A percentile compares a stretch with the other conserved stretches of the same genome.
Evolutionary conservation across 2,113 vertebrate species (phyloP).

Genomic region (Xyrauchen texanus): DNA sequence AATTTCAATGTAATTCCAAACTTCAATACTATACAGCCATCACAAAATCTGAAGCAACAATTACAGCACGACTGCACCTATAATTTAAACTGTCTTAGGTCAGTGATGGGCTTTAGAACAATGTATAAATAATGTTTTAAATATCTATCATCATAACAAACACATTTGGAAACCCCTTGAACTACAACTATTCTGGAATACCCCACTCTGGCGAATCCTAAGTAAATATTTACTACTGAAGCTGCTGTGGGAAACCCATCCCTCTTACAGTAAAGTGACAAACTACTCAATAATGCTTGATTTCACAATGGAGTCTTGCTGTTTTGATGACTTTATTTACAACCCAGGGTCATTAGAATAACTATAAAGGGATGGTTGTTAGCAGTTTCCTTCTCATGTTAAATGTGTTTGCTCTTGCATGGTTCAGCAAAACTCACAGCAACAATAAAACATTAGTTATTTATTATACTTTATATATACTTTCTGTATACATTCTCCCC

Average conservation of each 20-base stretch:
- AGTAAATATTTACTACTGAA: conserved; percentile 43
- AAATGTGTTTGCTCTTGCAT: too few species aligned
- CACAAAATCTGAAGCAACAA: too few species aligned
- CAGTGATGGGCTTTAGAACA: too few species aligned
- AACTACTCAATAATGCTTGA: conserved; percentile 24
- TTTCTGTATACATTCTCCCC: too few species aligned
- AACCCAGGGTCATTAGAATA: conserved; percentile 29
- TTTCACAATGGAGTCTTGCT: conserved; percentile 20
- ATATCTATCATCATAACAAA: too few species aligned
- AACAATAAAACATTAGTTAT: too few species aligned
- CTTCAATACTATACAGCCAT: too few species aligned
- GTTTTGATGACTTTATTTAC: conserved; percentile 8
- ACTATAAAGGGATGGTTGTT: conserved; percentile 19
- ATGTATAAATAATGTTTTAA: too few species aligned
- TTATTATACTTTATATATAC: too few species aligned
- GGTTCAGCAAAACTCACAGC: background rate
- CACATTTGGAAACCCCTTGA: background rate
- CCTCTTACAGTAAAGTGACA: conserved; percentile 40
- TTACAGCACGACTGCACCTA: too few species aligned
- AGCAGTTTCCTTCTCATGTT: conserved; percentile 36
- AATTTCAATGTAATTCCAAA: too few species aligned
- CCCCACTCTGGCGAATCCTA: background rate
- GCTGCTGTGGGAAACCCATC: conserved; percentile 24
- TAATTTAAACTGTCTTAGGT: too few species aligned
- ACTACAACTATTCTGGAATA: background rate